Evolutionary conservation across 2,113 vertebrate genomes (phyloP), one percentile per base, ranked within the genome.

Genomic region (Antigone vipio): DNA sequence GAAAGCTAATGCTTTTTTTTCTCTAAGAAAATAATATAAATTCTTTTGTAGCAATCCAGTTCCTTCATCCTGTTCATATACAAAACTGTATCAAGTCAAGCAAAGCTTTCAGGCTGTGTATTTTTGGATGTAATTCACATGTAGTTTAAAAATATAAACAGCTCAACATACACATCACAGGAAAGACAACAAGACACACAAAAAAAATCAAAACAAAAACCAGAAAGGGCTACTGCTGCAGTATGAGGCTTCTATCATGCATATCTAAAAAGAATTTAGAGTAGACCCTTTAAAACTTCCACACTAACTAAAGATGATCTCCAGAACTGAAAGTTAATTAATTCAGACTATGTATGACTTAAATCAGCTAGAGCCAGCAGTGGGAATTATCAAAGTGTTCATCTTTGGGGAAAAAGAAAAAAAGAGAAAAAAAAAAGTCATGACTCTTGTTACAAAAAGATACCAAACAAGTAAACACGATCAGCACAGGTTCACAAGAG

Each of bases 191-290:
- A 44, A 58, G 3, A 50, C 9, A 42, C 8, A 66, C 26, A 24
- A 21, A 11, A 67, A 42, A 26, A 14, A 8, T 16, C 44, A 14
- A 44, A 44, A 16, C 44, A 44, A 44, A 44, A 44, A 44, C 9
- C 0, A 67, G 11, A 20, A 59, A 60, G 5, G 20, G 27, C 9
- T 76, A 44, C 9, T 59, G 3, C 21, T 34, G 30, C 30, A 79
- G 26, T 3, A 29, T 1, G 16, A 52, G 15, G 9, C 2, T 81
- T 63, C 35, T 11, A 2, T 4, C 1, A 0, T 4, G 10, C 5
- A 14, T 21, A 75, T 22, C 30, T 34, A 30, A 7, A 35, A 91
- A 52, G 6, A 66, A 63, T 29, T 88, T 26, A 56, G 4, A 67
- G 7, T 1, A 40, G 15, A 73, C 4, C 9, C 12, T 44, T 72